Evolutionary conservation across 2,797 vertebrate genomes (phyloP), one percentile per base, ranked within the genome.

Genomic region (Neosalanx taihuensis): DNA sequence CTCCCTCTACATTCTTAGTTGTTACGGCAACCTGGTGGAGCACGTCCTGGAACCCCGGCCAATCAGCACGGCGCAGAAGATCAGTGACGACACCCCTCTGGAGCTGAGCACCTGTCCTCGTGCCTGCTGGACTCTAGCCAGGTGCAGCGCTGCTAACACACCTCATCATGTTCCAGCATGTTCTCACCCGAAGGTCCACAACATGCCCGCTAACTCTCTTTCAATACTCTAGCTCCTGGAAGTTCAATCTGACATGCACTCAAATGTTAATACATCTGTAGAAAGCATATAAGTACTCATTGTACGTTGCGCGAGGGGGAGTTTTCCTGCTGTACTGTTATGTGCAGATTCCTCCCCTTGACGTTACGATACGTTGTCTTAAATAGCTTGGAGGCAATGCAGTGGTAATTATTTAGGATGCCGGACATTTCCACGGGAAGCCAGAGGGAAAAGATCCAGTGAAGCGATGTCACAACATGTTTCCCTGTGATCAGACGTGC

Each of bases 1-100:
- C 80, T 98, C 97, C 0, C 73, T 99, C 70, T 99, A 98, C 79
- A 96, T 99, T 76, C 90, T 98, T 85, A 99, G 97, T 79, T 99
- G 97, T 85, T 98, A 98, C 0, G 97, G 97, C 1, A 98, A 94
- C 85, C 86, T 99, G 83, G 95, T 99, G 83, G 97, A 99, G 72
- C 97, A 99, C 2, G 92, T 95, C 0, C 83, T 99, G 83, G 97
- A 99, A 72, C 97, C 97, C 0, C 93, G 96, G 5, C 95, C 97
- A 0, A 92, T 98, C 72, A 96, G 94, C 92, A 96, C 95, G 0
- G 94, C 94, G 5, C 93, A 94, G 64, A 98, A 99, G 90, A 98
- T 98, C 53, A 96, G 94, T 0, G 97, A 99, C 15, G 97, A 99
- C 86, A 98, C 97, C 0, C 94, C 95, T 1, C 77, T 99, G 90